Evolutionary conservation across 2,888 invertebrate genomes (phyloP), one percentile per base, ranked within the genome.

Genomic region (Orthosia cruda): DNA sequence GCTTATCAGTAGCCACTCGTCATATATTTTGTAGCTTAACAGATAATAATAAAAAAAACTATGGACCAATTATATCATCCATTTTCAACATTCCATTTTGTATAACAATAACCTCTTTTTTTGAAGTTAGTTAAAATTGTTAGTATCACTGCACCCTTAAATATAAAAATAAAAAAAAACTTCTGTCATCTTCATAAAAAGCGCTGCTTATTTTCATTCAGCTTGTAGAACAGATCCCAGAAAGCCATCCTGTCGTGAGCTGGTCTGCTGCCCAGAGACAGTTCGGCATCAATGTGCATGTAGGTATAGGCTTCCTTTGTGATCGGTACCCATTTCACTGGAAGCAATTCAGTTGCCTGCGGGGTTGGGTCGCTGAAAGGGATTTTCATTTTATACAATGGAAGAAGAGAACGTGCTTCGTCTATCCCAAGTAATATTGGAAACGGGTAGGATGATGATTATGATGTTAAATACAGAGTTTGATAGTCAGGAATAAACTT

Each of bases 311-410:
- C 69, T 4, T 85, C 83, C 3, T 76, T 73, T 3, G 86, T 87
- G 0, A 91, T 23, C 1, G 92, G 89, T n/a, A 72, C 50, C 93
- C 94, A 94, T 77, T 84, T 84, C 0, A 92, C 79, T 26, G 94
- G 92, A 4, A 95, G 77, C 7, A 93, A 63, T 0, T 89, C 87
- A 1, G 88, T 88, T 2, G 72, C 78, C 1, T 84, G 76, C 1
- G 94, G 94, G 3, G 93, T 94, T 12, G 95, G 95, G 52, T 92
- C 81, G 9, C 93, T 93, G 86, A n/a, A 90, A 90, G 4, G 58
- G 3, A 52, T 71, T 11, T 4, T 3, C 11, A 0, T 12, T 18
- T 12, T 54, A 15, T 40, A 45, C 0, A 9, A 3, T 20, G 4
- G 15, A 15, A 20, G 20, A 15, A 11, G 13, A 61, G 1, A 55